These are phyloP conservation scores for Tetramorium parvispinum DNA, from an alignment of 1,140 invertebrate species.

Conservation along the genomic window DNA sequence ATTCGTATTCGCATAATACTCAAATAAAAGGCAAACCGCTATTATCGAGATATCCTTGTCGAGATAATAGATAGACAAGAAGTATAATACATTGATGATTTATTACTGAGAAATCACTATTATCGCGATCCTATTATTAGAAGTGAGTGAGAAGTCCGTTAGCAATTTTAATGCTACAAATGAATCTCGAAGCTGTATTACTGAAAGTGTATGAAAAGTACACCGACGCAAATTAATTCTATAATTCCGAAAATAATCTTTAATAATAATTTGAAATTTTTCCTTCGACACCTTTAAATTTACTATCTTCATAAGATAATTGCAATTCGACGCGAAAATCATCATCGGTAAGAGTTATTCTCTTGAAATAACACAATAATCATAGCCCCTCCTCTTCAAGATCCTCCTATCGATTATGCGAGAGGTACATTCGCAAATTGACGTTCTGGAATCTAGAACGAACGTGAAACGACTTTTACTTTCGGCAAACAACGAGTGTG, in stretches of 20 bases:
- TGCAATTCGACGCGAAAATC: background rate
- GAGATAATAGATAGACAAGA: background rate
- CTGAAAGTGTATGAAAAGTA: background rate
- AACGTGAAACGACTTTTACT: conserved; percentile 17
- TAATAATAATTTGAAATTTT: background rate
- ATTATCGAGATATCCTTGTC: background rate
- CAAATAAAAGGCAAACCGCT: background rate
- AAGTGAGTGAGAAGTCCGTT: background rate
- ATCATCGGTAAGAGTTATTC: background rate
- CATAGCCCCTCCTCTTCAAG: background rate
- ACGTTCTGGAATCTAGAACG: background rate
- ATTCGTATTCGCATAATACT: background rate
- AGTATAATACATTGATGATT: background rate
- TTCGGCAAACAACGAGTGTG: background rate
- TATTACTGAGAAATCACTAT: background rate
- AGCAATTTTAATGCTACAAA: background rate
- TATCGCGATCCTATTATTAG: background rate
- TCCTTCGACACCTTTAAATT: background rate
- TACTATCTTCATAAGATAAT: background rate
- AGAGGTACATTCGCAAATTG: background rate
- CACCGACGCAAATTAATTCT: background rate
- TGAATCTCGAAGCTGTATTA: background rate
- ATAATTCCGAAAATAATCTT: background rate
- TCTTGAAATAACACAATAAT: background rate
- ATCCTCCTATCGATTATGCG: background rate